Conservation (phyloP, 2,888 invertebrate genomes). For the Anthrax anthrax region DNA sequence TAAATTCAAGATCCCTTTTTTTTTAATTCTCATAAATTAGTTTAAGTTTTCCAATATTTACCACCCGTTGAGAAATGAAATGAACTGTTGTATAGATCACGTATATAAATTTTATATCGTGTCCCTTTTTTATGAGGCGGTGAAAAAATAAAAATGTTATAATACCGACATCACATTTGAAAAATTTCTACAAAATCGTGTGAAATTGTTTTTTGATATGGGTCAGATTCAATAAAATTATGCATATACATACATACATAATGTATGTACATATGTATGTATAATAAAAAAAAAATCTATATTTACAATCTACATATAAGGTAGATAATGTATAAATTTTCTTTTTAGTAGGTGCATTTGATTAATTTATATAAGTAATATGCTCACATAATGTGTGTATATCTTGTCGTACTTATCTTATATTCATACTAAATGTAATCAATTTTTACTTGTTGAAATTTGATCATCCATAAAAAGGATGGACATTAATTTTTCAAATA, state of each 20-base stretch:
- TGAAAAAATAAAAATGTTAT: neutral
- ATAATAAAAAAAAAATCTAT: neutral
- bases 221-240: neutral
- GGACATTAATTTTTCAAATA: neutral
- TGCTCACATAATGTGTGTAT: too few species aligned
- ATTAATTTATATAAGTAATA: too few species aligned
- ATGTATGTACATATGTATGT: neutral
- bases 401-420: too few species aligned
- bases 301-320: too few species aligned
- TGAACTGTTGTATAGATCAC: constrained; percentile 7
- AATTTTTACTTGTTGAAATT: constrained; percentile 11
- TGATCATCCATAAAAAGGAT: constrained; percentile 3
- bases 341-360: too few species aligned
- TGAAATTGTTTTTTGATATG: neutral
- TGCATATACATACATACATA: neutral
- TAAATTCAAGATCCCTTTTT: too few species aligned
- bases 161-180: neutral
- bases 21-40: constrained; percentile 7
- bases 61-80: constrained; percentile 10
- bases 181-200: neutral
- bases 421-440: constrained; percentile 5
- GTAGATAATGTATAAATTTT: too few species aligned
- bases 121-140: neutral
- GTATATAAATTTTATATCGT: constrained; percentile 4
- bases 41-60: constrained; percentile 5